Evolutionary conservation across 1,140 invertebrate species (phyloP).

Genomic region (Cotesia chilonis): DNA sequence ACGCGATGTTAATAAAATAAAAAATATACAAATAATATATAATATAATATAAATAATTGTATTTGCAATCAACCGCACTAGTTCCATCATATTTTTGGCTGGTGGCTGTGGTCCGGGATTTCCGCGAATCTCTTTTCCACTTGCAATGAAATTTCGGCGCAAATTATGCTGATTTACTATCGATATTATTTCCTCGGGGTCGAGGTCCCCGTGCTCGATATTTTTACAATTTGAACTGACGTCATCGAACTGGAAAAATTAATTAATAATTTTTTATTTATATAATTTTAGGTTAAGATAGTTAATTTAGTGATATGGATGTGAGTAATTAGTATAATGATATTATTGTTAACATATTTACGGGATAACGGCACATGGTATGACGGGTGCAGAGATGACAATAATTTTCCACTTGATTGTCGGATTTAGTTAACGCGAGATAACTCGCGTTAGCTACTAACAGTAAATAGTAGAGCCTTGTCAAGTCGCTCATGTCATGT

Average conservation of each 20-base stretch:
- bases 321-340: not conserved
- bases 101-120: constrained; percentile 65
- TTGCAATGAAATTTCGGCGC: constrained; percentile 63
- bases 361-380: constrained; percentile 50
- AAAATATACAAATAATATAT: not conserved
- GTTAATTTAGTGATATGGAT: not conserved
- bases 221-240: constrained; percentile 37
- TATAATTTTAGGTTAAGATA: not conserved
- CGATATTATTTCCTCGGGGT: constrained; percentile 42
- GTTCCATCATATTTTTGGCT: constrained; percentile 67
- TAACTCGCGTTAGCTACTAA: constrained; percentile 39
- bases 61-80: constrained; percentile 54
- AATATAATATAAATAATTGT: constrained; percentile 8
- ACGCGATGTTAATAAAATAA: not conserved
- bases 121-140: constrained; percentile 62
- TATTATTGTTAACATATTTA: constrained; percentile 39
- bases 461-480: constrained; percentile 26
- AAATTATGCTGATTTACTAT: constrained; percentile 63
- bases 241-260: constrained; percentile 43
- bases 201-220: constrained; percentile 40
- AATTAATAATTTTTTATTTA: not conserved
- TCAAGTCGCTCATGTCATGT: constrained; percentile 24
- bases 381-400: constrained; percentile 47
- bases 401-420: constrained; percentile 41
- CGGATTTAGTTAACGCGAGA: constrained; percentile 32